phyloP scores from a whole-genome alignment of 2,113 vertebrate species.

The Anolis carolinensis region DNA sequence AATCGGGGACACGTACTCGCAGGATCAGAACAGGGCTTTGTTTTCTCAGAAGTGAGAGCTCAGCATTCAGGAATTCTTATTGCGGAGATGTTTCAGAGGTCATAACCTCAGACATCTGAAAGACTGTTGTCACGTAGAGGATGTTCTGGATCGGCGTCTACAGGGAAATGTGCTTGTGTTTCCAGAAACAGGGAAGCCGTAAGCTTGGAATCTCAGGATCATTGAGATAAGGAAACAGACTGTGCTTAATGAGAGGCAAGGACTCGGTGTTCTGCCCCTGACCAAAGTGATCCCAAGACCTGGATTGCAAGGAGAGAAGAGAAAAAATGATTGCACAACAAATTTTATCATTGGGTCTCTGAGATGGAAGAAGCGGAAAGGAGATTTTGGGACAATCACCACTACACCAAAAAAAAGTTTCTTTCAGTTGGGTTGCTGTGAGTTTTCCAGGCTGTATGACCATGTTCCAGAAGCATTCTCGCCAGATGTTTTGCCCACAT shows the following conservation, averaged over 20 bases:
- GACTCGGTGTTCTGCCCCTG: neutral
- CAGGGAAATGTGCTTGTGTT: neutral
- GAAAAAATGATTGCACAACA: neutral
- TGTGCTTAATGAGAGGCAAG: neutral
- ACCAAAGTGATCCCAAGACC: neutral
- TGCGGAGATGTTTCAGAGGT: neutral
- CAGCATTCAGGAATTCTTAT: neutral
- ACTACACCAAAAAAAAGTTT: neutral
- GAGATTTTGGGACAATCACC: neutral
- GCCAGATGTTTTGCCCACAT: too few relatives aligned
- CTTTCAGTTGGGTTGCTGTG: neutral
- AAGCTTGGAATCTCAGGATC: neutral
- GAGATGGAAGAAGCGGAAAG: neutral
- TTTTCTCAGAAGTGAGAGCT: neutral
- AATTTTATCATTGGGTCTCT: neutral
- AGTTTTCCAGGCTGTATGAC: too few relatives aligned
- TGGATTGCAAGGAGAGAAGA: neutral
- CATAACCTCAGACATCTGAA: slow-evolving; percentile 5
- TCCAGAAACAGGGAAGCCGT: neutral
- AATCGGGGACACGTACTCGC: neutral
- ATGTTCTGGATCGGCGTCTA: neutral
- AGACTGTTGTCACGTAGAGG: neutral
- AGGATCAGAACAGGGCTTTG: neutral
- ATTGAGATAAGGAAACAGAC: neutral
- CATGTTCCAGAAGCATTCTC: too few relatives aligned